Conservation (phyloP, 1,140 invertebrate genomes). For the Gonatopus flavifemur region DNA sequence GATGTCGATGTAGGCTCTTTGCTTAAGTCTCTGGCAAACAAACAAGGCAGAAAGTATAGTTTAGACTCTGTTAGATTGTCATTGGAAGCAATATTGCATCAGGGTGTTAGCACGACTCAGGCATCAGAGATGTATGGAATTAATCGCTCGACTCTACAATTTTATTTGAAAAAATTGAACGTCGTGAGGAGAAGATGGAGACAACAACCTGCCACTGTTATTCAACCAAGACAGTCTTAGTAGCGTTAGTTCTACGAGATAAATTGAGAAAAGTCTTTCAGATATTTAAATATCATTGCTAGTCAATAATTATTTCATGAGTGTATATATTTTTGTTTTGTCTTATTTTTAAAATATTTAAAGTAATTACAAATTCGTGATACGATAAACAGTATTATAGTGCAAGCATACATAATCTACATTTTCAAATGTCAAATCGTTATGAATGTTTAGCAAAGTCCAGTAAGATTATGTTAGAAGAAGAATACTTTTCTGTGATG, state of each 20-base stretch:
- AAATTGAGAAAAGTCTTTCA: too few relatives aligned
- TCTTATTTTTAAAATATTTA: too few relatives aligned
- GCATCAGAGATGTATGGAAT: slow-evolving; percentile 61
- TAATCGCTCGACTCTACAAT: slow-evolving; percentile 61
- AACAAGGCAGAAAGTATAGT: slow-evolving; percentile 59
- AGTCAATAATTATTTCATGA: too few relatives aligned
- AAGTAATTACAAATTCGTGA: too few relatives aligned
- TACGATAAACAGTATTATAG: too few relatives aligned
- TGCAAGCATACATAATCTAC: too few relatives aligned
- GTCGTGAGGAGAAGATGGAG: slow-evolving; percentile 53
- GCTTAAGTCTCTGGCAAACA: slow-evolving; percentile 54
- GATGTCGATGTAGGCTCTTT: slow-evolving; percentile 53
- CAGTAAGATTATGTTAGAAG: too few relatives aligned
- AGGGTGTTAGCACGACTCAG: slow-evolving; percentile 59
- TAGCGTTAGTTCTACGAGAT: not conserved
- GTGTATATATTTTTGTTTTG: too few relatives aligned
- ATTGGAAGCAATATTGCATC: slow-evolving; percentile 60
- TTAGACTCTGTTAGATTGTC: slow-evolving; percentile 57
- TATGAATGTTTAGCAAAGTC: too few relatives aligned
- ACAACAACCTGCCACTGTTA: slow-evolving; percentile 28
- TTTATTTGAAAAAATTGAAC: slow-evolving; percentile 63
- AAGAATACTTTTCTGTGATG: too few relatives aligned
- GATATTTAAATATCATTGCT: too few relatives aligned
- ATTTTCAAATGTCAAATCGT: too few relatives aligned
- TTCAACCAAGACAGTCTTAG: slow-evolving; percentile 31